Evolutionary conservation across 2,797 vertebrate species (phyloP).

Genomic region (Falco novaeseelandiae): DNA sequence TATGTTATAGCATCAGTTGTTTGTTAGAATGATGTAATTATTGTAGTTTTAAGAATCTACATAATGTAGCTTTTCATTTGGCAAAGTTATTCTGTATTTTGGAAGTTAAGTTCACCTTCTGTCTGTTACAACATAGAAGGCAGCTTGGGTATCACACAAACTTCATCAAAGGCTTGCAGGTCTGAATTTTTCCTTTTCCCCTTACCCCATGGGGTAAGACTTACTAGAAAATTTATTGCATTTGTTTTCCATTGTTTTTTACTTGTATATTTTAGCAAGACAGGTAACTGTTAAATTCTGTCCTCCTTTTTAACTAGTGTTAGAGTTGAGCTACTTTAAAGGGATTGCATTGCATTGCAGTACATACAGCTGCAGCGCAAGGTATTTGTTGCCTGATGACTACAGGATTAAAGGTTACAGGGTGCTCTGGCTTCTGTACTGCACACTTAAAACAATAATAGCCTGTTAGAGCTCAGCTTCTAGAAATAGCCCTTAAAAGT

Average conservation of each 20-base stretch:
- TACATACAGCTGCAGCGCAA: background rate
- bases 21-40: background rate
- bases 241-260: background rate
- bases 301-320: background rate
- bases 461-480: background rate
- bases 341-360: background rate
- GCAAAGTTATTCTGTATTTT: background rate
- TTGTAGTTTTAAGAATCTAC: background rate
- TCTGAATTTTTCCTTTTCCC: background rate
- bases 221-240: background rate
- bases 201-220: background rate
- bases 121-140: background rate
- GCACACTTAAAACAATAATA: slow-evolving; percentile 7
- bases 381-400: background rate
- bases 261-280: background rate
- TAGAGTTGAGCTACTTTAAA: background rate
- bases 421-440: slow-evolving; percentile 14
- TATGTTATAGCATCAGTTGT: background rate
- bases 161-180: background rate
- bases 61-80: background rate
- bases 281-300: background rate
- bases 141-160: background rate
- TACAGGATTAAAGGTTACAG: background rate
- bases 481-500: slow-evolving; percentile 33
- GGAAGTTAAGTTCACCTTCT: background rate